These are phyloP conservation scores for Eupithecia centaureata DNA, from an alignment of 2,888 invertebrate genomes.

Conservation along the genomic window DNA sequence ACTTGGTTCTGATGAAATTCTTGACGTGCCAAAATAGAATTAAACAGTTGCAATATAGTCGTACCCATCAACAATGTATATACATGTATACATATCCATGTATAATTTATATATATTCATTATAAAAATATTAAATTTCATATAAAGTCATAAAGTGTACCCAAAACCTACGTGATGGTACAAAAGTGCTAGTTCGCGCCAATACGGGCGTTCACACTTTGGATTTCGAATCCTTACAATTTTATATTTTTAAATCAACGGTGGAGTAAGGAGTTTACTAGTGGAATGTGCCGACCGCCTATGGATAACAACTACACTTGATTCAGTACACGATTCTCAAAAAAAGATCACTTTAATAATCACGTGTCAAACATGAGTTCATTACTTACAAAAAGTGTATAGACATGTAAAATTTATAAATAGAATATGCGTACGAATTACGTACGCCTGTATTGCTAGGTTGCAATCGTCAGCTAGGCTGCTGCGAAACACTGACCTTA, in stretches of 20 bases:
- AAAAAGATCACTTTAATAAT: constrained; percentile 80
- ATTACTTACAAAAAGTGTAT: constrained; percentile 82
- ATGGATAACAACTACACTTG: constrained; percentile 80
- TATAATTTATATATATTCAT: constrained; percentile 84
- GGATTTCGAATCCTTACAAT: constrained; percentile 79
- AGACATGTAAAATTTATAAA: constrained; percentile 84
- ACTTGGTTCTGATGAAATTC: constrained; percentile 84
- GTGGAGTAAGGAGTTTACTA: constrained; percentile 79
- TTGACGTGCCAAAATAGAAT: constrained; percentile 84
- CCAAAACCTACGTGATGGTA: constrained; percentile 84
- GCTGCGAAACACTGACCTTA: constrained; percentile 48
- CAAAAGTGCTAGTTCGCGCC: constrained; percentile 77
- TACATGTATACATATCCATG: constrained; percentile 84
- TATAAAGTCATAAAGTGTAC: constrained; percentile 85
- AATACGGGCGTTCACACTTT: constrained; percentile 74
- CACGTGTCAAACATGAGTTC: constrained; percentile 78
- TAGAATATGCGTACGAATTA: constrained; percentile 75
- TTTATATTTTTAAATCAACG: constrained; percentile 81
- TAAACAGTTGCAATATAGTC: constrained; percentile 84
- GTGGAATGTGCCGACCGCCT: constrained; percentile 84
- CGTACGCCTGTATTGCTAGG: constrained; percentile 80
- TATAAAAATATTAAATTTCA: constrained; percentile 84
- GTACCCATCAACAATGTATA: constrained; percentile 84
- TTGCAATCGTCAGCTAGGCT: constrained; percentile 64
- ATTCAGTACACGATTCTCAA: constrained; percentile 83